Conservation (phyloP, 2,888 invertebrate genomes). For the Oeneis ivallda region DNA sequence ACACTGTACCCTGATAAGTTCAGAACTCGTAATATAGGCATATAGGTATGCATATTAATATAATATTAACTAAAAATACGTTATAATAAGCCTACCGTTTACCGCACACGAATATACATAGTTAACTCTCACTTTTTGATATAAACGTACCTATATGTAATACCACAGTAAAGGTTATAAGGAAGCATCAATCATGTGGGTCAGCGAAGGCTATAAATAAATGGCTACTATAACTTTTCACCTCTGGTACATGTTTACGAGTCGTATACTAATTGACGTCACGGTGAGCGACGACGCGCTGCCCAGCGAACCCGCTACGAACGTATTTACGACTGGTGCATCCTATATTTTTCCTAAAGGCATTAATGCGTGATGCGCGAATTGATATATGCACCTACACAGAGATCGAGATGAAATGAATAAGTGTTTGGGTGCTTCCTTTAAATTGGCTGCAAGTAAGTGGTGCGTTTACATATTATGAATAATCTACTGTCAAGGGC, state of each 20-base stretch:
- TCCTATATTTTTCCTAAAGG: slow-evolving; percentile 69
- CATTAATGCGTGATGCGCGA: slow-evolving; percentile 67
- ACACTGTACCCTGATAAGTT: too few species aligned
- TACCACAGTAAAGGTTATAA: slow-evolving; percentile 10
- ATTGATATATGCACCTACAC: slow-evolving; percentile 58
- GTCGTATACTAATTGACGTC: slow-evolving; percentile 61
- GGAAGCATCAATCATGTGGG: slow-evolving; percentile 27
- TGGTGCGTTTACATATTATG: not conserved
- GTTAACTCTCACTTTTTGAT: not conserved
- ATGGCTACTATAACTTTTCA: slow-evolving; percentile 39
- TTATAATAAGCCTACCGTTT: not conserved
- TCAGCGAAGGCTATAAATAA: slow-evolving; percentile 31
- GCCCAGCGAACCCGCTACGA: slow-evolving; percentile 48
- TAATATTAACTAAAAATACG: not conserved
- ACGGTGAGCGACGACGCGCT: slow-evolving; percentile 47
- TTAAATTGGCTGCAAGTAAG: slow-evolving; percentile 16
- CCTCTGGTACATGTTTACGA: slow-evolving; percentile 48
- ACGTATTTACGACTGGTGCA: slow-evolving; percentile 60
- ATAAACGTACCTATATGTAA: too few species aligned
- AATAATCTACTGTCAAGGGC: too few species aligned
- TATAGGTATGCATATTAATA: too few species aligned
- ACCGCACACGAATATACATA: not conserved
- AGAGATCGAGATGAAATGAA: slow-evolving; percentile 45
- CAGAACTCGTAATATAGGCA: too few species aligned
- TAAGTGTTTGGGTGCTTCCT: slow-evolving; percentile 25